phyloP scores from a whole-genome alignment of 2,797 vertebrate genomes.

The Lepus oiostolus region DNA sequence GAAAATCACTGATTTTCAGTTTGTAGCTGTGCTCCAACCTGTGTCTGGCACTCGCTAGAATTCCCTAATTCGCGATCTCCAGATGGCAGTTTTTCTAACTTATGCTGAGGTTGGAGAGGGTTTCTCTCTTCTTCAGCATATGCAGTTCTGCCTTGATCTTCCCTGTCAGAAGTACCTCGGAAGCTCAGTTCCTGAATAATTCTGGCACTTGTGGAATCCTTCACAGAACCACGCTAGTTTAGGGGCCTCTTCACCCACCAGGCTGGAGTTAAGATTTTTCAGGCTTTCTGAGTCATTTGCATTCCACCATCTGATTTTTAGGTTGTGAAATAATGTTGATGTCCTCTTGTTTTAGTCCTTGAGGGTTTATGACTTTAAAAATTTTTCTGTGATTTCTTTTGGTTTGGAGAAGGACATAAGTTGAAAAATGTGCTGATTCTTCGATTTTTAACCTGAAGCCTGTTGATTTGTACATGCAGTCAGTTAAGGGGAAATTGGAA shows the following conservation, averaged over 20 bases:
- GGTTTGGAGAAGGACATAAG: background rate
- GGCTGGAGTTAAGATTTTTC: background rate
- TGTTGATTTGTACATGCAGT: background rate
- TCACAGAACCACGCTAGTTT: background rate
- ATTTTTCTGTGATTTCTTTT: background rate
- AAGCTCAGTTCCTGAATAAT: background rate
- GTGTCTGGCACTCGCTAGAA: background rate
- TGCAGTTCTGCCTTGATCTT: background rate
- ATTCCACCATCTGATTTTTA: background rate
- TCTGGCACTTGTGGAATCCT: too few relatives aligned
- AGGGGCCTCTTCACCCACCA: background rate
- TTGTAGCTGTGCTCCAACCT: background rate
- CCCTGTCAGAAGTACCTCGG: background rate
- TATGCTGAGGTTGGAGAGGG: background rate
- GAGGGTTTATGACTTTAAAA: background rate
- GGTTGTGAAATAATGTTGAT: background rate
- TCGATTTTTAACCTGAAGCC: background rate
- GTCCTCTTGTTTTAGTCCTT: background rate
- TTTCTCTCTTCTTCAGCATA: background rate
- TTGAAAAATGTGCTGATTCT: background rate
- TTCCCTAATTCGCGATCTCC: background rate
- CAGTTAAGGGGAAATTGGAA: background rate
- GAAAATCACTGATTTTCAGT: background rate
- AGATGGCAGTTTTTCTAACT: background rate
- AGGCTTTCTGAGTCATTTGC: background rate